phyloP scores from a whole-genome alignment of 2,113 vertebrate genomes.

The Pomatostomus ruficeps region DNA sequence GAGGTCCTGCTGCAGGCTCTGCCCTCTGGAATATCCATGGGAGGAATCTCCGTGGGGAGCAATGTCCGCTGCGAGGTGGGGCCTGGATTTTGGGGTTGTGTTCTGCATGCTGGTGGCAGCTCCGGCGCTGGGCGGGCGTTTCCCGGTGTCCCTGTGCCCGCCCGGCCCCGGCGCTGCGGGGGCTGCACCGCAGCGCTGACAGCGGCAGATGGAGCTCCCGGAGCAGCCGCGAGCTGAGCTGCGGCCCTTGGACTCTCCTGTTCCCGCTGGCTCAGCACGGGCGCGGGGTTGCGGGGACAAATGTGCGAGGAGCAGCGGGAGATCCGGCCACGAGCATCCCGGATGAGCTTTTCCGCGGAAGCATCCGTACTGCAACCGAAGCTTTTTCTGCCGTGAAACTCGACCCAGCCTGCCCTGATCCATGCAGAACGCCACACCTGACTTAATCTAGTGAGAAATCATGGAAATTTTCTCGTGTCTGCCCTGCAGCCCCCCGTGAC shows the following conservation, averaged over 20 bases:
- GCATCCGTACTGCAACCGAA: neutral
- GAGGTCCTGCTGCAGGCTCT: neutral
- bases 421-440: neutral
- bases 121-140: neutral
- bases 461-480: neutral
- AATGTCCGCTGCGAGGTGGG: neutral
- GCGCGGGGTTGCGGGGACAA: neutral
- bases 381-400: neutral
- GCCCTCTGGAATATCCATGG: neutral
- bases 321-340: neutral
- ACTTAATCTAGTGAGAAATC: neutral
- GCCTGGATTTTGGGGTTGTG: neutral
- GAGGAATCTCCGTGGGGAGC: neutral
- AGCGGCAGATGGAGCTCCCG: neutral
- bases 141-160: neutral
- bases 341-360: neutral
- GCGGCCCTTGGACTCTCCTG: neutral
- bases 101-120: conserved; percentile 22
- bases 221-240: neutral
- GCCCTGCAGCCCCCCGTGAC: neutral
- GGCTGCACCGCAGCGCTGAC: neutral
- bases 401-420: neutral
- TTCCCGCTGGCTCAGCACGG: neutral
- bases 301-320: neutral
- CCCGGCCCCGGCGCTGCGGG: neutral